A percentile compares a stretch with the other conserved stretches of the same genome.
These are phyloP conservation scores for Pissodes strobi DNA, from an alignment of 1,140 invertebrate species.

Conservation along the genomic window DNA sequence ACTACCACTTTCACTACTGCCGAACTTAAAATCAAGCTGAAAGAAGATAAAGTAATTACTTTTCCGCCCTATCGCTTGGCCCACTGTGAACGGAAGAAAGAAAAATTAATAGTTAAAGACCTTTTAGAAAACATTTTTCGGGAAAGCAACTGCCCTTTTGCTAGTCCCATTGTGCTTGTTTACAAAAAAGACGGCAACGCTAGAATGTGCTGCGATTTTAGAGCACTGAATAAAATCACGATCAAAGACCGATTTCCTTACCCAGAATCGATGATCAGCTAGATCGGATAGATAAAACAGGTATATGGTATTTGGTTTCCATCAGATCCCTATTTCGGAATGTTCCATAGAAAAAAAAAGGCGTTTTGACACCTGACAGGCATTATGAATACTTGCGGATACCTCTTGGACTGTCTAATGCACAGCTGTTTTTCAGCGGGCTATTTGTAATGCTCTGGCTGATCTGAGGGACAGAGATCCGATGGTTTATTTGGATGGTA, in stretches of 20 bases:
- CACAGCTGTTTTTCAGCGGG: conserved; percentile 54
- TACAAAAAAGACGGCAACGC: too few relatives aligned
- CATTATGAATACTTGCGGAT: conserved; percentile 57
- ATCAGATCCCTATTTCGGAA: too few relatives aligned
- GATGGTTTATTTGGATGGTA: conserved; percentile 42
- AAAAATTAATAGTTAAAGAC: conserved; percentile 17
- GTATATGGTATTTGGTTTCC: conserved; percentile 49
- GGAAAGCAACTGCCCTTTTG: conserved; percentile 49
- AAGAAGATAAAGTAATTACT: too few relatives aligned
- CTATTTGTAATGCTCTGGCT: conserved; percentile 52
- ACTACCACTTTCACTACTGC: not conserved
- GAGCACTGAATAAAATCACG: conserved; percentile 49
- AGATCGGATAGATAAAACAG: too few relatives aligned
- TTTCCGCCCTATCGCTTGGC: conserved; percentile 18
- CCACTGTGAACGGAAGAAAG: conserved; percentile 17
- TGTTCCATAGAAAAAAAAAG: conserved; percentile 42
- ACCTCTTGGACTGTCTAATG: conserved; percentile 57
- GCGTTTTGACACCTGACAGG: conserved; percentile 46
- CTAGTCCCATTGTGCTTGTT: too few relatives aligned
- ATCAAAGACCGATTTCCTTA: too few relatives aligned
- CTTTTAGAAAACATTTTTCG: conserved; percentile 51
- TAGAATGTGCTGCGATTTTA: too few relatives aligned
- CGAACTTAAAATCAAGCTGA: too few relatives aligned
- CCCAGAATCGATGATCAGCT: too few relatives aligned
- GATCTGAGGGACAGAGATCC: conserved; percentile 31